phyloP scores from a whole-genome alignment of 1,140 invertebrate genomes.

The Cephus cinctus region DNA sequence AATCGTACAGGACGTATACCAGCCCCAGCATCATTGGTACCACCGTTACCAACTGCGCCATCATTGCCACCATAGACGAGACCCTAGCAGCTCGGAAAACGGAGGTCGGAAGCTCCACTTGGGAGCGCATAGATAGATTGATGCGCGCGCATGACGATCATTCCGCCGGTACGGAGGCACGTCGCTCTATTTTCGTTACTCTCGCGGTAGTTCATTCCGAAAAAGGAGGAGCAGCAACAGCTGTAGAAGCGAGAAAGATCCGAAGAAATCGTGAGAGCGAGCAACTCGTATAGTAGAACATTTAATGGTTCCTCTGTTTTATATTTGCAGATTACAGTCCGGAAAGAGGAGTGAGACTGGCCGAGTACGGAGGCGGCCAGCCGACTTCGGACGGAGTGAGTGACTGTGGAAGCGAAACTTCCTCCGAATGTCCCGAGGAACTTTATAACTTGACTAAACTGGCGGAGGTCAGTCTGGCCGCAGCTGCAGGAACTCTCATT shows the following conservation, averaged over 20 bases:
- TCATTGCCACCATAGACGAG: no score
- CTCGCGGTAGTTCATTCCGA: no score
- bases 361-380: slow-evolving; percentile 44
- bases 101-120: no score
- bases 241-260: background rate
- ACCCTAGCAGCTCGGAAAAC: no score
- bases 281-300: background rate
- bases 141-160: no score
- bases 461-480: slow-evolving; percentile 70
- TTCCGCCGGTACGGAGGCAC: no score
- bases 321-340: slow-evolving; percentile 44
- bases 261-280: slow-evolving; percentile 1
- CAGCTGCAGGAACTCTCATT: slow-evolving; percentile 59
- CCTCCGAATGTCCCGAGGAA: slow-evolving; percentile 64
- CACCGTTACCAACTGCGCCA: no score
- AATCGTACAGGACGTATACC: no score
- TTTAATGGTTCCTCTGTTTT: background rate
- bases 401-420: slow-evolving; percentile 50
- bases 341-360: slow-evolving; percentile 40
- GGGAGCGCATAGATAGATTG: no score
- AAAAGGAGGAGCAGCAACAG: slow-evolving; percentile 23
- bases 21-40: no score
- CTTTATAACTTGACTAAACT: slow-evolving; percentile 74
- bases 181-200: slow-evolving; percentile 47
- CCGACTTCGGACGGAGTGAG: slow-evolving; percentile 51